Percentiles rank a stretch among this genome's conserved stretches.
Evolutionary conservation across 1,140 invertebrate genomes (phyloP).

Genomic region (Maconellicoccus hirsutus): DNA sequence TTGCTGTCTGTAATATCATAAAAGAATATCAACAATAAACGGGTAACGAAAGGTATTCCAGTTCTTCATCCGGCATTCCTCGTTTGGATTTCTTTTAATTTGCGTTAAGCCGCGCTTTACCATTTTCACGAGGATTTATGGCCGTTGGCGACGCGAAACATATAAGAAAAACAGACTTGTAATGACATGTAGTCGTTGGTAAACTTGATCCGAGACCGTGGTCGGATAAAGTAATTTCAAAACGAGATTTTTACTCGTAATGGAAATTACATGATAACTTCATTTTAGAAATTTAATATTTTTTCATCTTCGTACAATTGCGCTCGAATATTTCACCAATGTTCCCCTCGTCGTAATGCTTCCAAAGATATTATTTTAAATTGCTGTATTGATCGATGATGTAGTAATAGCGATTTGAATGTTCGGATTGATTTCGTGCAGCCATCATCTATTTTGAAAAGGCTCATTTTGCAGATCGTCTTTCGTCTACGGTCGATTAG

Average conservation of each 20-base stretch:
- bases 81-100: slow-evolving; percentile 4
- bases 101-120: neutral
- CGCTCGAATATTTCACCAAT: too few species aligned
- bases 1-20: neutral
- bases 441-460: too few species aligned
- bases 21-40: slow-evolving; percentile 6
- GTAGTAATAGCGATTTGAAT: too few species aligned
- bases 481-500: too few species aligned
- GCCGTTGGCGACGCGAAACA: slow-evolving; percentile 1
- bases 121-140: slow-evolving; percentile 8
- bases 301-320: too few species aligned
- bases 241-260: neutral
- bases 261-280: slow-evolving; percentile 9
- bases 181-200: neutral
- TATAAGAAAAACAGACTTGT: slow-evolving; percentile 5
- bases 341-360: too few species aligned
- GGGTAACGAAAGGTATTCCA: slow-evolving; percentile 2
- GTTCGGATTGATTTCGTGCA: too few species aligned
- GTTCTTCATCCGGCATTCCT: neutral
- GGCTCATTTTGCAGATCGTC: too few species aligned
- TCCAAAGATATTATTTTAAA: too few species aligned
- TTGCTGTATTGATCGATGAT: too few species aligned
- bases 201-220: neutral
- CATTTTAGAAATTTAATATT: neutral
- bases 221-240: neutral